These are phyloP conservation scores for Platysteira castanea DNA, from an alignment of 2,113 vertebrate species.

Conservation along the genomic window DNA sequence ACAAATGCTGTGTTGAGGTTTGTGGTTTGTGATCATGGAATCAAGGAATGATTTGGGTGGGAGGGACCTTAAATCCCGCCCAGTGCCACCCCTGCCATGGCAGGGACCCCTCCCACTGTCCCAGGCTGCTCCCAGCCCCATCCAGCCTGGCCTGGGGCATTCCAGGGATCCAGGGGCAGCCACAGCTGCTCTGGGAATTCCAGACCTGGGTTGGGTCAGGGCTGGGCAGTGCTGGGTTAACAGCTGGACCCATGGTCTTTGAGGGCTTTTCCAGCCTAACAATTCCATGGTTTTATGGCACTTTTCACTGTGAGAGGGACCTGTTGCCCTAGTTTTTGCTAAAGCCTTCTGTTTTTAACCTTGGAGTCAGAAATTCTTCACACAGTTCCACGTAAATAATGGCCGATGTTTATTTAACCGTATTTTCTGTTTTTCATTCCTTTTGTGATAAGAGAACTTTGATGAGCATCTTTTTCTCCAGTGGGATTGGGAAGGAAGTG, in stretches of 20 bases:
- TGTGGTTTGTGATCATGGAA: neutral
- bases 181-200: neutral
- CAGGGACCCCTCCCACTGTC: neutral
- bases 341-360: too few relatives aligned
- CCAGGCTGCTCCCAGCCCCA: neutral
- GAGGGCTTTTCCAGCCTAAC: neutral
- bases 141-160: neutral
- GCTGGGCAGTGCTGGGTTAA: neutral
- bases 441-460: too few relatives aligned
- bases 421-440: too few relatives aligned
- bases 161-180: neutral
- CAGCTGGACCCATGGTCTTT: too few relatives aligned
- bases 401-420: too few relatives aligned
- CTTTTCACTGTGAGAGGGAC: fast-evolving
- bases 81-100: neutral
- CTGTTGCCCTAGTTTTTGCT: too few relatives aligned
- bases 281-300: neutral
- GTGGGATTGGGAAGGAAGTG: too few relatives aligned
- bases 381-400: too few relatives aligned
- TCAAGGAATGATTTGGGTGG: neutral
- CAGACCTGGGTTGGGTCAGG: fast-evolving
- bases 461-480: too few relatives aligned
- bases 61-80: neutral
- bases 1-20: fast-evolving
- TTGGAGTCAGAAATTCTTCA: too few relatives aligned